Evolutionary conservation across 2,113 vertebrate species (phyloP), one percentile per base, ranked within the genome.

Genomic region (Globicephala melas): DNA sequence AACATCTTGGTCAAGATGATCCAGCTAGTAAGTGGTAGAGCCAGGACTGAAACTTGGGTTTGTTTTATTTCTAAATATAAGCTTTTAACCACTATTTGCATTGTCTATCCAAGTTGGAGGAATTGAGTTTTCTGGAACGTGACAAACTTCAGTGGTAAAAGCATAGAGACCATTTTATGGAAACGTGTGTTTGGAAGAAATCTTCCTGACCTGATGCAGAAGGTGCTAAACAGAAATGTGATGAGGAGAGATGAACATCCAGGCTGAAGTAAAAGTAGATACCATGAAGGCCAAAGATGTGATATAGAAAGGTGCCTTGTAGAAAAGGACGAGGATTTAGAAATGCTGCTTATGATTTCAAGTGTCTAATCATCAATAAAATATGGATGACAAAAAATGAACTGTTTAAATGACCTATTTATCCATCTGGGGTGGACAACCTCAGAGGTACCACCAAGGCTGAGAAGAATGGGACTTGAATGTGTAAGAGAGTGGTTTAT

Each of bases 21-120:
- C 82, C 21, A 84, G 33, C 28, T 91, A n/a, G 23, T 84, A 79
- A 88, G 47, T 58, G 2, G 25, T 25, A 21, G 12, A 82, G 5
- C 14, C 18, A 91, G 70, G 10, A 73, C 47, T 85, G 41, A 74
- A 80, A 89, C 36, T n/a, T 55, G 53, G 36, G 44, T 3, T 91
- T 74, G 70, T 88, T 95, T 95, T 93, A 47, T 94, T 84, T 86
- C 26, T 23, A 91, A 44, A 62, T 93, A 62, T 9, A 94, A 47
- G 41, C 9, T 92, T 89, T 90, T 65, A 87, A 60, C 62, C 53
- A 83, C 17, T 10, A 26, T 21, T 62, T 90, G 20, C 5, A 77
- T 7, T 28, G 5, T 67, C 8, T 89, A 50, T 62, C 21, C 28
- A 63, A 83, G 36, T 60, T 81, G 36, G 76, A 89, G 53, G 55